Percentiles rank a stretch among this genome's conserved stretches.
phyloP scores from a whole-genome alignment of 2,113 vertebrate species.

The Rhinolophus sinicus region DNA sequence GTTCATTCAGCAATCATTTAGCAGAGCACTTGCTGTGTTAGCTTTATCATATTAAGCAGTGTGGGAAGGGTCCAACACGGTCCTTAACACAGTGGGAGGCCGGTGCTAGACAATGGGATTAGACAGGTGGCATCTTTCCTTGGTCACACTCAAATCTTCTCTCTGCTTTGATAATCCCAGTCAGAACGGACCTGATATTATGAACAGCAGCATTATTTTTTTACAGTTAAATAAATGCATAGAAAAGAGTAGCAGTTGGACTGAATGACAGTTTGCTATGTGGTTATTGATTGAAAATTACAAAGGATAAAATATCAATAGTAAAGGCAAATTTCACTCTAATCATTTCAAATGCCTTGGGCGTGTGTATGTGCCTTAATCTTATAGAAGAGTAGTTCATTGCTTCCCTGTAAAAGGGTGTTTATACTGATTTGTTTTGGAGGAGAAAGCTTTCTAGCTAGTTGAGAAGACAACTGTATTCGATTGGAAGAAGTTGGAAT shows the following conservation, averaged over 20 bases:
- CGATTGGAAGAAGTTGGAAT: not conserved
- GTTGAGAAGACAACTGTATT: not conserved
- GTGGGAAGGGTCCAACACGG: fast-evolving
- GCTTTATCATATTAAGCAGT: fast-evolving
- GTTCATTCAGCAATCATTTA: too few relatives aligned
- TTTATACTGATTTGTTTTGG: not conserved
- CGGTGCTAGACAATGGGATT: not conserved
- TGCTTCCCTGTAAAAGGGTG: not conserved
- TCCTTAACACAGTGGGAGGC: not conserved
- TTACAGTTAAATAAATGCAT: not conserved
- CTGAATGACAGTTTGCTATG: not conserved
- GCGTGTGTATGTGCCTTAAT: not conserved
- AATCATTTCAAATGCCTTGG: not conserved
- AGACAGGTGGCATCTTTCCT: not conserved
- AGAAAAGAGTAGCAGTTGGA: not conserved
- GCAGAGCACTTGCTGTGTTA: not conserved
- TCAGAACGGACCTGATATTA: not conserved
- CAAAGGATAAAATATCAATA: not conserved
- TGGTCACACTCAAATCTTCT: too few relatives aligned
- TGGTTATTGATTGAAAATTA: not conserved
- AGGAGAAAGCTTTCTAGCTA: not conserved
- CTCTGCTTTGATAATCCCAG: not conserved
- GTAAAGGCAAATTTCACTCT: not conserved
- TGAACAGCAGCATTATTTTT: not conserved
- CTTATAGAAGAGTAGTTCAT: not conserved